Base-by-base conservation (phyloP, 1,140 invertebrate genomes). In the Bombus waltoni region DNA sequence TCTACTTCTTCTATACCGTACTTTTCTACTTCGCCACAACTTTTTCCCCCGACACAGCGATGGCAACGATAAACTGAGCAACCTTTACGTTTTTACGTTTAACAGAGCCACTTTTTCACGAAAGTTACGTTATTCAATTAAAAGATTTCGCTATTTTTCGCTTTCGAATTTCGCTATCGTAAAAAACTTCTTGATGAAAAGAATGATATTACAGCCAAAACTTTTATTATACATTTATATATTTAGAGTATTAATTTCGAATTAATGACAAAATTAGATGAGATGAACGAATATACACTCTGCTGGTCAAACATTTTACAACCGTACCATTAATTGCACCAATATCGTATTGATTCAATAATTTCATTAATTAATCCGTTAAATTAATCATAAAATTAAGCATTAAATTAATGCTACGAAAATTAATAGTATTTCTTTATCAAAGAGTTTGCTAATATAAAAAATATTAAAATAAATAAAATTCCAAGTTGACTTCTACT, bases 1-100 rank as follows among this genome's bases (percentile, higher is more conserved):
- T 89, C 77, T 35, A 85, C 40, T 53, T 65, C 38, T 15, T 82
- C 2, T 28, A 42, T 62, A 44, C 6, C 32, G 1, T 70, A 47
- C 18, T 53, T 85, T 57, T 62, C 8, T n/a, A 85, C 73, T 72
- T 40, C 5, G 38, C 42, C 1, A 44, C 18, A 35, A 38, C 28
- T 59, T 77, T 76, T 68, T 83, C 38, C 65, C 15, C 18, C 5
- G 42, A 13, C 32, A 28, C 59, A 13, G 4, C 62, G 42, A 79
- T 79, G 25, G 0, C n/a, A 47, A n/a, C n/a, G 62, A 68, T 68
- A 35, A 53, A 53, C 47, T 3, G 32, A 78, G 8, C 22, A 44
- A 22, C 6, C n/a, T 47, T 18, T 13, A 3, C n/a, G 35, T 79
- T 25, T 57, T 25, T 11, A 3, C 35, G 15, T 79, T 32, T n/a